Percentiles rank a stretch among this genome's conserved stretches.
phyloP scores from a whole-genome alignment of 2,888 invertebrate species.

The Strigamia transsilvanica region DNA sequence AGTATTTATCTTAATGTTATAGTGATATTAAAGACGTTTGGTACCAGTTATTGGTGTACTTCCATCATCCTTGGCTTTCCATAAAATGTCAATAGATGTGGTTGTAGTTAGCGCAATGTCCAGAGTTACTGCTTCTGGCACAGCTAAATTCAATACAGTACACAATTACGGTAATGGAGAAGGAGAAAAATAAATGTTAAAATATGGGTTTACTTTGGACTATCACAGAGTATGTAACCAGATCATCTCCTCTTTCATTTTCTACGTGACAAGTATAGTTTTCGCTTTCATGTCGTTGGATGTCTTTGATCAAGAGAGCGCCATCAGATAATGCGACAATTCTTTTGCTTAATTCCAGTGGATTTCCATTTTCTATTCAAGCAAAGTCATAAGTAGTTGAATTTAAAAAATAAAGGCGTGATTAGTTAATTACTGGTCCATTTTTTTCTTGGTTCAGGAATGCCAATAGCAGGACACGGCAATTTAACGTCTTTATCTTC shows the following conservation, averaged over 20 bases:
- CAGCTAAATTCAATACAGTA: constrained; percentile 57
- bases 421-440: constrained; percentile 59
- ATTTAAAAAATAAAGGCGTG: background rate
- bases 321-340: constrained; percentile 89
- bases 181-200: background rate
- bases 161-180: background rate
- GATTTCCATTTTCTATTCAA: constrained; percentile 37
- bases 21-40: background rate
- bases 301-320: constrained; percentile 85
- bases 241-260: constrained; percentile 90
- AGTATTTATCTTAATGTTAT: background rate
- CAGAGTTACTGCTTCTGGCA: constrained; percentile 74
- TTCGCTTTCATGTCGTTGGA: constrained; percentile 87
- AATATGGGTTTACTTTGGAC: constrained; percentile 73
- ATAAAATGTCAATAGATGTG: constrained; percentile 71
- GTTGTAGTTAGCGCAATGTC: constrained; percentile 73
- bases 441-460: constrained; percentile 60
- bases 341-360: constrained; percentile 70
- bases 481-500: constrained; percentile 62
- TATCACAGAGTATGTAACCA: constrained; percentile 87
- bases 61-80: constrained; percentile 58
- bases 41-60: constrained; percentile 33
- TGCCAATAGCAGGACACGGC: constrained; percentile 63
- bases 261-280: constrained; percentile 94
- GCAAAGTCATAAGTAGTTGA: background rate